A percentile compares a stretch with the other conserved stretches of the same genome.
These are phyloP conservation scores for Apamea sordens DNA, from an alignment of 2,888 invertebrate genomes.

Conservation along the genomic window DNA sequence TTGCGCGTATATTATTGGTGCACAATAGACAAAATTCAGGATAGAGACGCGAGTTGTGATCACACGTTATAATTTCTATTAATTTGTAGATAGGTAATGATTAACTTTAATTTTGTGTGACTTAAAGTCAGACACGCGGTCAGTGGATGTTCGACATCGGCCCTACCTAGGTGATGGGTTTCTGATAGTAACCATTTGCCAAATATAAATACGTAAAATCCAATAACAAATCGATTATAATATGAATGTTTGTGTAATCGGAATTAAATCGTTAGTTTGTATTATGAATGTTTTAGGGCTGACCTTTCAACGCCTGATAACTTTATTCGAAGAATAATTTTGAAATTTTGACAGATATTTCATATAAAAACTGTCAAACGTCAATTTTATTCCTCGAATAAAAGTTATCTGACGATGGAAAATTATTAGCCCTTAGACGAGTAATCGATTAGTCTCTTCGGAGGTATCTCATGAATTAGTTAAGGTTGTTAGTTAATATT, in stretches of 20 bases:
- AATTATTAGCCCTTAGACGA: constrained; percentile 67
- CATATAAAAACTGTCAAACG: too few relatives aligned
- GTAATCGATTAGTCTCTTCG: constrained; percentile 76
- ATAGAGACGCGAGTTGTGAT: constrained; percentile 63
- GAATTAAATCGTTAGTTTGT: constrained; percentile 72
- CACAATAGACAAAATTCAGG: constrained; percentile 50
- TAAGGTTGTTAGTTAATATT: constrained; percentile 84
- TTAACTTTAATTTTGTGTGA: constrained; percentile 74
- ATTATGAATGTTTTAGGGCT: constrained; percentile 74
- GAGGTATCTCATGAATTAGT: constrained; percentile 85
- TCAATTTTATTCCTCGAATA: too few relatives aligned
- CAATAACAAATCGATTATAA: constrained; percentile 75
- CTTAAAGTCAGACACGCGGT: constrained; percentile 83
- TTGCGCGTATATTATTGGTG: constrained; percentile 49
- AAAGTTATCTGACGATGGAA: too few relatives aligned
- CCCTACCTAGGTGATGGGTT: constrained; percentile 77
- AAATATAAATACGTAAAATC: constrained; percentile 86
- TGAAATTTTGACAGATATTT: too few relatives aligned
- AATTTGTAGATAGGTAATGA: constrained; percentile 81
- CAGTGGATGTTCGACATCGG: constrained; percentile 80
- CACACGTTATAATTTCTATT: constrained; percentile 72
- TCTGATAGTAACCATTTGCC: constrained; percentile 84
- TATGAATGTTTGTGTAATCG: constrained; percentile 68
- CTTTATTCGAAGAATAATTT: too few relatives aligned
- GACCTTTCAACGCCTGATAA: too few relatives aligned